A percentile compares a stretch with the other conserved stretches of the same genome.
Evolutionary conservation across 2,888 invertebrate genomes (phyloP).

Genomic region (Netelia virgata): DNA sequence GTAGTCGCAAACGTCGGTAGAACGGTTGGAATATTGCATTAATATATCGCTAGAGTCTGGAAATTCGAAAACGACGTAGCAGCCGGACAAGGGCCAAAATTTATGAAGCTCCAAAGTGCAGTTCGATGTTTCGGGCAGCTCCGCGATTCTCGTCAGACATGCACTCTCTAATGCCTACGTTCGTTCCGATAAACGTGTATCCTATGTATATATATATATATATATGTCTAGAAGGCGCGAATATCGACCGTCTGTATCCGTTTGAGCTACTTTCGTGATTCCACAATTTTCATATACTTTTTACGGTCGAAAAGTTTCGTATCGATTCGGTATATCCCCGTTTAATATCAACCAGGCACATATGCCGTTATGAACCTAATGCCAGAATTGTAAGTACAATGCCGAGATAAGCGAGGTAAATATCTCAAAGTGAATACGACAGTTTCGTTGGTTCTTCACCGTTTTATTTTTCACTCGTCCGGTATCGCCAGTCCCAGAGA

Average conservation of each 20-base stretch:
- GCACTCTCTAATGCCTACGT: slow-evolving; percentile 69
- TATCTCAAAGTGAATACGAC: slow-evolving; percentile 28
- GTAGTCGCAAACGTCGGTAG: neutral
- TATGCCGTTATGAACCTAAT: neutral
- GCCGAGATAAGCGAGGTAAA: neutral
- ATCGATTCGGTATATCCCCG: neutral
- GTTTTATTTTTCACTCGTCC: slow-evolving; percentile 22
- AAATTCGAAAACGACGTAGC: slow-evolving; percentile 50
- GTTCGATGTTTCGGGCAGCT: slow-evolving; percentile 79
- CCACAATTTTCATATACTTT: slow-evolving; percentile 27
- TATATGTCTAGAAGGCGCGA: neutral
- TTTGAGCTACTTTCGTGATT: slow-evolving; percentile 23
- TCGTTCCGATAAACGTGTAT: slow-evolving; percentile 14
- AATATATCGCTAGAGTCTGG: slow-evolving; percentile 62
- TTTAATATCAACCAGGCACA: neutral
- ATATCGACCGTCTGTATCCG: neutral
- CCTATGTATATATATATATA: neutral
- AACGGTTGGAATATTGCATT: slow-evolving; percentile 49
- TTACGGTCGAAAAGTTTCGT: slow-evolving; percentile 25
- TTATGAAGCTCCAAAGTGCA: slow-evolving; percentile 81
- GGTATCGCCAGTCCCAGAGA: slow-evolving; percentile 34
- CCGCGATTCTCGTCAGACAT: slow-evolving; percentile 80
- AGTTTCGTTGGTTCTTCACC: slow-evolving; percentile 24
- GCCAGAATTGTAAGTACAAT: neutral
- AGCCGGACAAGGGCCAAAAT: slow-evolving; percentile 73